phyloP scores from a whole-genome alignment of 2,113 vertebrate species.

The Clupea harengus region DNA sequence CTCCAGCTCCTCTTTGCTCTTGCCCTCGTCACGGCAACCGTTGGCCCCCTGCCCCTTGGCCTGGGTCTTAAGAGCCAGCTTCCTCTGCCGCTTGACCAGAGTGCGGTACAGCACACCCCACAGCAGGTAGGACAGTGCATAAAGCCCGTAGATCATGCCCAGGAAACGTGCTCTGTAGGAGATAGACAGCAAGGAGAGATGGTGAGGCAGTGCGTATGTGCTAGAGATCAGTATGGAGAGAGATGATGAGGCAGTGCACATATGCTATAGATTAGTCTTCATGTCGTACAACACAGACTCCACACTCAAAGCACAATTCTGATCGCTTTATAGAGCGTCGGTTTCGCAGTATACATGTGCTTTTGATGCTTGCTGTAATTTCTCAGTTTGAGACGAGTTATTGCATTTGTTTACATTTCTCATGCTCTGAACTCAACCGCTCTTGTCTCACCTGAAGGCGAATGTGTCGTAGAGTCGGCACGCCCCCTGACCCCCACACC shows the following conservation, averaged over 20 bases:
- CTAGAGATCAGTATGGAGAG: too few relatives aligned
- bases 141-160: constrained; percentile 64
- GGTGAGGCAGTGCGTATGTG: not conserved
- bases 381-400: too few relatives aligned
- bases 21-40: constrained; percentile 34
- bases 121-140: constrained; percentile 52
- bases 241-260: too few relatives aligned
- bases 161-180: constrained; percentile 63
- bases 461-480: constrained; percentile 80
- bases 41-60: constrained; percentile 54
- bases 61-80: constrained; percentile 52
- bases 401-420: too few relatives aligned
- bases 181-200: not conserved
- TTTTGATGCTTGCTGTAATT: too few relatives aligned
- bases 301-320: too few relatives aligned
- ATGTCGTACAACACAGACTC: too few relatives aligned
- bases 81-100: constrained; percentile 62
- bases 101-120: constrained; percentile 57
- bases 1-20: constrained; percentile 53
- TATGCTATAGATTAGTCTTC: too few relatives aligned
- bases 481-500: constrained; percentile 79
- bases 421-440: too few relatives aligned
- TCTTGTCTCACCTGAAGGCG: constrained; percentile 73
- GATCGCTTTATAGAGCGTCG: too few relatives aligned
- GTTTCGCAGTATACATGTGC: too few relatives aligned